A percentile compares a stretch with the other conserved stretches of the same genome.
Conservation (phyloP, 30 jellyfish, hydroid and myxozoan species). For the Hydractinia symbiolongicarpus region DNA sequence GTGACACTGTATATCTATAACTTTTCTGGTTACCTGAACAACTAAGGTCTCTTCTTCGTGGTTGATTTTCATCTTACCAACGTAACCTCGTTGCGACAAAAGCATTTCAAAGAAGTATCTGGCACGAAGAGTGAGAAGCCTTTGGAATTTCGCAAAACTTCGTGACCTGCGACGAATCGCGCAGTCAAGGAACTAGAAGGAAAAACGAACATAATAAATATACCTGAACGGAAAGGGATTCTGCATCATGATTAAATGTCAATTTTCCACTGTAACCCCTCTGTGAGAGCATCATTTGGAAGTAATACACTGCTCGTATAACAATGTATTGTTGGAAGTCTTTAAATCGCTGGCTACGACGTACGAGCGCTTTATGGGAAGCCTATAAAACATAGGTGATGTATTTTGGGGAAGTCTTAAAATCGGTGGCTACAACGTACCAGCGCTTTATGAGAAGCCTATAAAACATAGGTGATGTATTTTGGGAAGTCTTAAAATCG, state of each 20-base stretch:
- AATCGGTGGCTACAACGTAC: conserved; percentile 63
- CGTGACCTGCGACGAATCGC: neutral
- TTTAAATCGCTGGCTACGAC: conserved; percentile 69
- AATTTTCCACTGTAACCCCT: conserved; percentile 91
- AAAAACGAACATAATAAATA: too few species aligned
- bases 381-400: conserved; percentile 18
- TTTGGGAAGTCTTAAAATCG: conserved; percentile 60
- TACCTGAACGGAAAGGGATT: conserved; percentile 73
- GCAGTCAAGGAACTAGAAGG: neutral
- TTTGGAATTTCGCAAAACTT: neutral
- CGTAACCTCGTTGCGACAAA: conserved; percentile 55
- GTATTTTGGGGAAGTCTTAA: conserved; percentile 49
- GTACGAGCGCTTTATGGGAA: conserved; percentile 51
- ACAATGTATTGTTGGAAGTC: conserved; percentile 57
- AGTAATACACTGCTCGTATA: conserved; percentile 67
- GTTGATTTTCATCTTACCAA: conserved; percentile 68
- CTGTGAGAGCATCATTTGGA: conserved; percentile 83
- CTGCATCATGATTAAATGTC: conserved; percentile 69
- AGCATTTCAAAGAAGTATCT: neutral
- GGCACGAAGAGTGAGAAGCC: neutral
- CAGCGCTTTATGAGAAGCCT: conserved; percentile 57
- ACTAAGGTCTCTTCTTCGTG: conserved; percentile 65
- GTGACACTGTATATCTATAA: too few species aligned
- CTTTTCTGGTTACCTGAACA: conserved; percentile 42
- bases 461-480: conserved; percentile 8